A percentile compares a stretch with the other conserved stretches of the same genome.
phyloP scores from a whole-genome alignment of 2,797 vertebrate species.

The Malurus splendens region DNA sequence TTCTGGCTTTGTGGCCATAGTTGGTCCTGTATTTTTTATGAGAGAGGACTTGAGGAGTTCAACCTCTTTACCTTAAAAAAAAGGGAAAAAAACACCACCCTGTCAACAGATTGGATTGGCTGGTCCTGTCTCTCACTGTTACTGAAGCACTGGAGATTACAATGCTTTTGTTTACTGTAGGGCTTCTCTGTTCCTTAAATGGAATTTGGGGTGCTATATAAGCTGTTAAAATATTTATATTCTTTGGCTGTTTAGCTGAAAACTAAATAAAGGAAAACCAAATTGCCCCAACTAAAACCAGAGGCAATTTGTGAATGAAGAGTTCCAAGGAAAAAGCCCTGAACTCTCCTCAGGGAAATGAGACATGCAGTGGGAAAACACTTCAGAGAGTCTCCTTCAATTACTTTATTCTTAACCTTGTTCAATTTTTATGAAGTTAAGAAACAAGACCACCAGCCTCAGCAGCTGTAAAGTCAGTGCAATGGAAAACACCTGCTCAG shows the following conservation, averaged over 20 bases:
- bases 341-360: background rate
- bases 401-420: background rate
- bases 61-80: background rate
- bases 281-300: background rate
- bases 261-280: background rate
- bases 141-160: background rate
- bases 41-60: background rate
- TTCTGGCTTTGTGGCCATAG: background rate
- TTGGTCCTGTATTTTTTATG: background rate
- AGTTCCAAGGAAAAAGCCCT: background rate
- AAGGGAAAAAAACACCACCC: rapidly evolving
- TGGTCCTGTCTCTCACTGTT: background rate
- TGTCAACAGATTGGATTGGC: background rate
- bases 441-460: background rate
- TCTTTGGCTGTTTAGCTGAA: background rate
- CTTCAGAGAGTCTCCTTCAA: background rate
- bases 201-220: background rate
- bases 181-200: background rate
- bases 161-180: background rate
- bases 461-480: background rate
- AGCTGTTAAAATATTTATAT: background rate
- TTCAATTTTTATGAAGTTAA: background rate
- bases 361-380: background rate
- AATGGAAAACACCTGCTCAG: background rate
- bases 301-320: background rate